Percentiles rank a stretch among this genome's conserved stretches.
phyloP scores from a whole-genome alignment of 2,888 invertebrate genomes.

The Pseudoips prasinana region DNA sequence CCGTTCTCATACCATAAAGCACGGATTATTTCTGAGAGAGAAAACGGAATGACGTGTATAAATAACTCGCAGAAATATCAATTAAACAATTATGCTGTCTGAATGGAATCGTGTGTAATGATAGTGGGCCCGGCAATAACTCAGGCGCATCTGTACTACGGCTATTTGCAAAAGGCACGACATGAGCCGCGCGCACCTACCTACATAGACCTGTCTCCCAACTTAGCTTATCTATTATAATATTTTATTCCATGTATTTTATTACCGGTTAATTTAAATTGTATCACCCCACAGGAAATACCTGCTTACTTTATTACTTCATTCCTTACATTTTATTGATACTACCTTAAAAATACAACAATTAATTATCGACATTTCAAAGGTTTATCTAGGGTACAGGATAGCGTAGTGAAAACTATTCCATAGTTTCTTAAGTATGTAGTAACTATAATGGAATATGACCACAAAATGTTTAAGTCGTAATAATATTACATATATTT shows the following conservation, averaged over 20 bases:
- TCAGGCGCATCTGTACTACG: slow-evolving; percentile 80
- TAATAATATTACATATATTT: no score
- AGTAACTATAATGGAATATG: no score
- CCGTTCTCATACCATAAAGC: slow-evolving; percentile 57
- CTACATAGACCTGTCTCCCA: slow-evolving; percentile 20
- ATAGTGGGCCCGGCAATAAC: slow-evolving; percentile 80
- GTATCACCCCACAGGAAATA: slow-evolving; percentile 4
- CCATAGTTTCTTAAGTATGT: no score
- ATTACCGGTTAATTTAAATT: slow-evolving; percentile 7
- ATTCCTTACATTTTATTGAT: slow-evolving; percentile 5
- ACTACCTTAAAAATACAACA: no score
- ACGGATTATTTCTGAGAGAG: slow-evolving; percentile 68
- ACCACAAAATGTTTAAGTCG: no score
- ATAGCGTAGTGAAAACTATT: no score
- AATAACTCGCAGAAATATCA: slow-evolving; percentile 83
- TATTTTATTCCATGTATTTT: no score
- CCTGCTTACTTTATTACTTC: no score
- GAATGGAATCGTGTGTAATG: slow-evolving; percentile 83
- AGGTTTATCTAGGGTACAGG: no score
- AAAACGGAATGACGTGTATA: slow-evolving; percentile 78
- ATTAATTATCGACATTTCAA: no score
- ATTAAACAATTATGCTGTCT: slow-evolving; percentile 84
- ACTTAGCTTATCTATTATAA: slow-evolving; percentile 17
- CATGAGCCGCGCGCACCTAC: slow-evolving; percentile 44
- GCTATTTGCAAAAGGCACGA: slow-evolving; percentile 80